A percentile compares a stretch with the other conserved stretches of the same genome.
Evolutionary conservation across 2,888 invertebrate genomes (phyloP).

Genomic region (Bombyx huttoni): DNA sequence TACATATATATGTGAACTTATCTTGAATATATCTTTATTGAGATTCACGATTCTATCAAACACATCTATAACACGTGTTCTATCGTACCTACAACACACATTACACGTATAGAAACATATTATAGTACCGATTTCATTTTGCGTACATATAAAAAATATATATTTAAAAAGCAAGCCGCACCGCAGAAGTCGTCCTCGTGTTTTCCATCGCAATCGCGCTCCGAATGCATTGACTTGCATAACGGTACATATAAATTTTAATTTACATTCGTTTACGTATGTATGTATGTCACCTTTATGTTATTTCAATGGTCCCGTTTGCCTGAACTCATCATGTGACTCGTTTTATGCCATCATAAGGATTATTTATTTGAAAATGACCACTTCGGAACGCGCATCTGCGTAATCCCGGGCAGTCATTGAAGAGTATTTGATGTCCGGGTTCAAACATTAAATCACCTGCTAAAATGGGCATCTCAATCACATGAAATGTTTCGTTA

Average conservation of each 20-base stretch:
- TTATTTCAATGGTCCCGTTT: constrained; percentile 20
- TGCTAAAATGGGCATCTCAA: no score
- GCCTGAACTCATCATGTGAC: constrained; percentile 16
- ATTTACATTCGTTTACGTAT: neutral
- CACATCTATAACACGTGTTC: no score
- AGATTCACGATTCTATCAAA: no score
- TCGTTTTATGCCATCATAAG: constrained; percentile 18
- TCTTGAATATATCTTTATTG: no score
- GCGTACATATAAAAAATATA: neutral
- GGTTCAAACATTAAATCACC: neutral
- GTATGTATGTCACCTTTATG: constrained; percentile 10
- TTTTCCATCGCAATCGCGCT: neutral
- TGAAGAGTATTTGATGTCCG: neutral
- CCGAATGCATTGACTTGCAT: no score
- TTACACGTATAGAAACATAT: no score
- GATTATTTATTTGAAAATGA: constrained; percentile 25
- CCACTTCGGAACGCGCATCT: constrained; percentile 1
- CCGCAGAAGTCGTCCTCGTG: neutral
- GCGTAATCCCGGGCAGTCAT: neutral
- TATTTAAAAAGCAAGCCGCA: neutral
- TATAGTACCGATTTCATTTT: no score
- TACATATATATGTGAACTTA: no score
- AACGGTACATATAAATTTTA: no score
- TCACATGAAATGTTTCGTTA: no score
- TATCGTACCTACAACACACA: no score